phyloP scores from a whole-genome alignment of 2,113 vertebrate species.

The Phainopepla nitens region DNA sequence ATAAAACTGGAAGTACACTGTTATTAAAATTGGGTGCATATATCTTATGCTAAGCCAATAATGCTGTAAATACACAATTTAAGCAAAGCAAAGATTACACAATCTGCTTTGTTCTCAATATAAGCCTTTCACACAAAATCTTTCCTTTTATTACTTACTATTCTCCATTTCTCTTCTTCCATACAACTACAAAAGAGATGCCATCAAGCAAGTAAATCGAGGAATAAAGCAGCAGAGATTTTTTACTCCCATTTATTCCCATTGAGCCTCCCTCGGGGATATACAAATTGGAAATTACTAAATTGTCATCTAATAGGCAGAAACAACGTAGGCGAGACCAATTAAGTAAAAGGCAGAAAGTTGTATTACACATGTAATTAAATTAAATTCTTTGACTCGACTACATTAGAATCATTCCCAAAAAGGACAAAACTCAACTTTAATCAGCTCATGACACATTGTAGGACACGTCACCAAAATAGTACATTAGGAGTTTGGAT shows the following conservation, averaged over 20 bases:
- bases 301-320: slow-evolving; percentile 76
- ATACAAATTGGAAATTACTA: slow-evolving; percentile 46
- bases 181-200: background rate
- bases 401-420: background rate
- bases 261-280: slow-evolving; percentile 39
- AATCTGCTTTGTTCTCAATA: background rate
- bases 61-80: background rate
- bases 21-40: background rate
- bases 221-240: slow-evolving; percentile 1
- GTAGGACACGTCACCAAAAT: background rate
- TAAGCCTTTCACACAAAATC: background rate
- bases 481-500: background rate
- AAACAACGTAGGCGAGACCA: slow-evolving; percentile 67
- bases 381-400: slow-evolving; percentile 45
- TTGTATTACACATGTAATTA: slow-evolving; percentile 47
- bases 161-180: background rate
- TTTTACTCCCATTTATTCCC: slow-evolving; percentile 43
- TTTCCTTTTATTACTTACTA: background rate
- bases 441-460: background rate
- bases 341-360: slow-evolving; percentile 58
- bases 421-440: slow-evolving; percentile 23
- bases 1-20: background rate
- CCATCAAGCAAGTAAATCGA: background rate
- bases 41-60: background rate
- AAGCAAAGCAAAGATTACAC: background rate